Evolutionary conservation across 1,140 invertebrate species (phyloP), one percentile per base, ranked within the genome.

Genomic region (Eufriesea mexicana): DNA sequence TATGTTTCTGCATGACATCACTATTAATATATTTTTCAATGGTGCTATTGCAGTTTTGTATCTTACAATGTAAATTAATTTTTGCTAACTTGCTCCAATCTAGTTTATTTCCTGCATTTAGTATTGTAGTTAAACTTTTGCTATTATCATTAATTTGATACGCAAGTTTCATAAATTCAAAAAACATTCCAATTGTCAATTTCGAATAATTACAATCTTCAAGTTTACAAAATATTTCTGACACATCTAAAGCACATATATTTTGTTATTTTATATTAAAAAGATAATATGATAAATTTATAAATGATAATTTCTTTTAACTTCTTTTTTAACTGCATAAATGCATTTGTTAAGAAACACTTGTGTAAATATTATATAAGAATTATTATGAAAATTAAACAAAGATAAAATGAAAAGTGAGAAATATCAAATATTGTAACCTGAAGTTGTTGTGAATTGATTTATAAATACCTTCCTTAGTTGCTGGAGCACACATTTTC

Each of bases 81-180:
- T 91, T 94, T 88, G 87, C 94, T 45, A 96, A 90, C 85, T 96
- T 95, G 49, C 95, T 95, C 96, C 96, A 97, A 87, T 96, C 94
- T 59, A 97, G 95, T 88, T 95, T 93, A 73, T 94, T 95, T 28
- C 93, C 92, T 73, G 92, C 95, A 2, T 94, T 93, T n/a, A 95
- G 92, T 25, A 95, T 94, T 18, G 95, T 94, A 23, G 95, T 94
- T 47, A 96, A 92, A 35, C 94, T 95, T 91, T 96, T 96, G 64
- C 96, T 94, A 90, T 95, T 95, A 64, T 96, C 95, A 79, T 96
- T 93, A 68, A 95, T 93, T 93, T 96, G 96, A 93, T 97, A 97
- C 4, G 96, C 96, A 16, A 96, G 96, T 91, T 95, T 95, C 94
- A 97, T 95, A 91, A 97, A 96, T 89, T 96, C 96, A 83, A 97